Conservation (phyloP, 2,888 invertebrate genomes). For the Sturmia bella region DNA sequence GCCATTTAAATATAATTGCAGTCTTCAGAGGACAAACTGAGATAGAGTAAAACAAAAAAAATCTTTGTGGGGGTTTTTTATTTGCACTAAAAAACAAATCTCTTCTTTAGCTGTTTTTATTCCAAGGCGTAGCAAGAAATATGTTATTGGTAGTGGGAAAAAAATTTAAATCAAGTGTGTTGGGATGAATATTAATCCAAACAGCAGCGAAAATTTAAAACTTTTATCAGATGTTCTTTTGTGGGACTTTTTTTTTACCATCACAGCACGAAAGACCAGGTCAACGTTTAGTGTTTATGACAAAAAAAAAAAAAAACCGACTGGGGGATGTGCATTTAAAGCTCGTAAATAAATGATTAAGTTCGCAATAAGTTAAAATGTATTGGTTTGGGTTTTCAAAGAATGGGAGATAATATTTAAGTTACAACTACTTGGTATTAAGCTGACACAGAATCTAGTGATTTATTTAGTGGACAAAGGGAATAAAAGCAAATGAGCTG, state of each 20-base stretch:
- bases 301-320: neutral
- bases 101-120: conserved; percentile 11
- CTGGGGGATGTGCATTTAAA: conserved; percentile 7
- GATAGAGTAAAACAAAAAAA: neutral
- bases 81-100: neutral
- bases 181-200: neutral
- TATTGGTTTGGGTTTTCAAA: neutral
- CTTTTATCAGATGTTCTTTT: conserved; percentile 60
- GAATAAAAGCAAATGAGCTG: too few species aligned
- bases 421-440: neutral
- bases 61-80: neutral
- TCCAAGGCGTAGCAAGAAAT: neutral
- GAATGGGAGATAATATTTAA: neutral
- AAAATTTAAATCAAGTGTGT: conserved; percentile 14
- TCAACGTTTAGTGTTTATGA: conserved; percentile 62
- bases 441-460: too few species aligned
- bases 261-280: conserved; percentile 34
- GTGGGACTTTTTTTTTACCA: conserved; percentile 25
- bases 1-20: conserved; percentile 68
- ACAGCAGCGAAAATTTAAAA: conserved; percentile 34
- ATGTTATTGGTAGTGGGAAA: conserved; percentile 20
- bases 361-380: conserved; percentile 57
- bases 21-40: conserved; percentile 44
- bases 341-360: conserved; percentile 38
- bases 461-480: too few species aligned